phyloP scores from a whole-genome alignment of 92 coral and sea anemone genomes.

The Palythoa caribaeorum region DNA sequence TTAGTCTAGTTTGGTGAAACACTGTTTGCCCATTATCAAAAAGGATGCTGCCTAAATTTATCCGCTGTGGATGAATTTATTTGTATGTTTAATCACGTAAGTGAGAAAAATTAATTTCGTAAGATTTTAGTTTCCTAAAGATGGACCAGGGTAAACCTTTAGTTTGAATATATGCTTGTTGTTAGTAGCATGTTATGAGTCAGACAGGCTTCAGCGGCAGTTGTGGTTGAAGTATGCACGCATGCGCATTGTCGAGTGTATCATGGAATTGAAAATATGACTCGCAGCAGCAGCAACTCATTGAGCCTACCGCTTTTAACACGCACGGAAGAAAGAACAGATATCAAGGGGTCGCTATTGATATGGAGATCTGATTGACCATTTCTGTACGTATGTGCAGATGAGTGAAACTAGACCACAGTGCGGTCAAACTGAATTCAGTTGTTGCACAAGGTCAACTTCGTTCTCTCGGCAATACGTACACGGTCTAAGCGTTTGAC shows the following conservation, averaged over 20 bases:
- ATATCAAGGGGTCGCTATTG: neutral
- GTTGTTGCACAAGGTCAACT: conserved; percentile 24
- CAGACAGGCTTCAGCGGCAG: too few species aligned
- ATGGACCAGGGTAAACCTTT: neutral
- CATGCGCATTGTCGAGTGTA: too few species aligned
- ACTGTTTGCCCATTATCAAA: too few species aligned
- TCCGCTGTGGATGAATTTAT: neutral
- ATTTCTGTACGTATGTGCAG: conserved; percentile 43
- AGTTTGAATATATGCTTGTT: too few species aligned
- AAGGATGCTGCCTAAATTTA: neutral
- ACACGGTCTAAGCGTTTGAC: conserved; percentile 22
- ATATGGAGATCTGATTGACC: conserved; percentile 9
- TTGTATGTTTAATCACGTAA: neutral
- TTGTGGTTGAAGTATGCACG: too few species aligned
- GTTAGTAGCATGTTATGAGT: too few species aligned
- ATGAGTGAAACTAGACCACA: conserved; percentile 36
- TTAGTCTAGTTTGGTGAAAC: too few species aligned
- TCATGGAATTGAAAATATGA: neutral
- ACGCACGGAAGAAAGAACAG: neutral
- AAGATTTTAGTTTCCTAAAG: neutral
- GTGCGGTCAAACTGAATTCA: conserved; percentile 11
- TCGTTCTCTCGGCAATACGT: conserved; percentile 50
- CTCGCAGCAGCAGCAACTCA: neutral
- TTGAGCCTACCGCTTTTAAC: neutral
- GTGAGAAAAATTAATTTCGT: neutral